phyloP scores from a whole-genome alignment of 2,888 invertebrate genomes.

The Sinotaia quadrata region DNA sequence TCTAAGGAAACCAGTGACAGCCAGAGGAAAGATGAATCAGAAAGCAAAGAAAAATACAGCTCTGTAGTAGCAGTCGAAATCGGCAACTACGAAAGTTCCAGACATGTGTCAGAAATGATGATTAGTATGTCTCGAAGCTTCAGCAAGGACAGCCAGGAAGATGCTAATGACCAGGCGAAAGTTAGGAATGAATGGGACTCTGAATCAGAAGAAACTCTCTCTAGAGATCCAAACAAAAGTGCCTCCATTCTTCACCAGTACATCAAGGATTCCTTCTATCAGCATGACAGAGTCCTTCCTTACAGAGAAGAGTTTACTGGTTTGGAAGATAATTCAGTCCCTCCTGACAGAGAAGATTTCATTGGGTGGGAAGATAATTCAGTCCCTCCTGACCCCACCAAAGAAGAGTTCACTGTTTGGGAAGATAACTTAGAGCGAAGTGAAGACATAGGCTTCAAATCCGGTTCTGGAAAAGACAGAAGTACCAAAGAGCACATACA shows the following conservation, averaged over 20 bases:
- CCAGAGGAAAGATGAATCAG: not conserved
- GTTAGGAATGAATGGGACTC: not conserved
- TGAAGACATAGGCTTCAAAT: not conserved
- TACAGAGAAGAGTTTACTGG: no score
- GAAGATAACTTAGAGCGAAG: no score
- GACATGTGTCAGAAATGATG: conserved; percentile 1
- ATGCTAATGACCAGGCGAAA: not conserved
- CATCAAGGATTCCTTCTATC: no score
- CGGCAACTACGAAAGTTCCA: not conserved
- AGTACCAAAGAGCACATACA: not conserved
- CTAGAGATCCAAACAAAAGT: not conserved
- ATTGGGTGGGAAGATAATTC: not conserved
- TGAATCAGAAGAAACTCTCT: not conserved
- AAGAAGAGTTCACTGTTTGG: no score
- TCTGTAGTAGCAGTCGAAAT: not conserved
- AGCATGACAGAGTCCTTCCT: no score
- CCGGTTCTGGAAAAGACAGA: no score
- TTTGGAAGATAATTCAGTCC: no score
- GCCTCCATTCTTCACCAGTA: no score
- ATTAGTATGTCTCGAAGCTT: not conserved
- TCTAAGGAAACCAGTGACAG: not conserved
- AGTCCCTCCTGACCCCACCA: not conserved
- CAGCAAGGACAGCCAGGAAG: not conserved
- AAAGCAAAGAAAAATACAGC: not conserved
- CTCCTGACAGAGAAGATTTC: not conserved